Conservation (phyloP, 2,113 vertebrate species). For the Hypomesus transpacificus region DNA sequence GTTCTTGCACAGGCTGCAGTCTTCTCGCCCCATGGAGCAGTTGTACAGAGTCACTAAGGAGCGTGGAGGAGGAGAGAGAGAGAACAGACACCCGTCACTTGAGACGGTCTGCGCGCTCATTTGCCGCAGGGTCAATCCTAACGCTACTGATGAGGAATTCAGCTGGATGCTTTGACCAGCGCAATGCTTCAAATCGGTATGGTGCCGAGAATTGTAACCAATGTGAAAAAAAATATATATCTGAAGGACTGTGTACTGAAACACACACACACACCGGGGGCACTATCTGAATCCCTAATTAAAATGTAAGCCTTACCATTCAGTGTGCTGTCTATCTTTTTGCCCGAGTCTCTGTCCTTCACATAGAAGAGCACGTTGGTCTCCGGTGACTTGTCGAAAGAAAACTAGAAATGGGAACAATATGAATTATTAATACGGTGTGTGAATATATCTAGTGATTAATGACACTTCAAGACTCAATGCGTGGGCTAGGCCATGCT, state of each 20-base stretch:
- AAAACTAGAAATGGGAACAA: slow-evolving; percentile 70
- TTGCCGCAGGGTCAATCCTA: no score
- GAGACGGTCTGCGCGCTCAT: no score
- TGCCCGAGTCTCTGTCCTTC: slow-evolving; percentile 68
- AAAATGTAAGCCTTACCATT: slow-evolving; percentile 70
- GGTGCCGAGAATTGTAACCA: no score
- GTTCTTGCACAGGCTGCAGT: slow-evolving; percentile 91
- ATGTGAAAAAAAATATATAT: no score
- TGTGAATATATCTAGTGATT: slow-evolving; percentile 6
- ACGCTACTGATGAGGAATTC: no score
- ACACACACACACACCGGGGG: background rate
- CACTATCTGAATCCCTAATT: background rate
- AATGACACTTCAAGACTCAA: slow-evolving; percentile 8
- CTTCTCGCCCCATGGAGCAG: slow-evolving; percentile 85
- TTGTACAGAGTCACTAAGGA: slow-evolving; percentile 69
- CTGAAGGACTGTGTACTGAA: no score
- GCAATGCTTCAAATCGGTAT: no score
- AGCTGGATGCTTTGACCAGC: no score
- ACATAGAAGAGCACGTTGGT: slow-evolving; percentile 81
- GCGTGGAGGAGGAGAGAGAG: background rate
- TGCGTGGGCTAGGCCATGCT: slow-evolving; percentile 4
- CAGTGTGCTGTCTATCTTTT: slow-evolving; percentile 90
- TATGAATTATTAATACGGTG: slow-evolving; percentile 6
- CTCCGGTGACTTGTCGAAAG: slow-evolving; percentile 79
- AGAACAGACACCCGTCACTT: no score